Evolutionary conservation across 2,888 invertebrate genomes (phyloP), one percentile per base, ranked within the genome.

Genomic region (Punctoribates punctum): DNA sequence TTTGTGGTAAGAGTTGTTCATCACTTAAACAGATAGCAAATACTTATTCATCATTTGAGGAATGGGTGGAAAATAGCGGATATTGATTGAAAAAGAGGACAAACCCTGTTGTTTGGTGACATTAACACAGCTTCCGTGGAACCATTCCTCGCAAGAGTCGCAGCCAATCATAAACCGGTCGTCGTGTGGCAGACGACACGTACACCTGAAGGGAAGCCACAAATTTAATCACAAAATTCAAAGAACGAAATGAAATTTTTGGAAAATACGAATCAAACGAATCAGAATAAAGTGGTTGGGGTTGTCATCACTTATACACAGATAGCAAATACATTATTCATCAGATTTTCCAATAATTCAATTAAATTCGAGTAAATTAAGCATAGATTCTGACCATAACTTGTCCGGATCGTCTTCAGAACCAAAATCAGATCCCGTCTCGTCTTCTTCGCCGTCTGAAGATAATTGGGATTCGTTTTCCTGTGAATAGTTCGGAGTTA

Each of bases 161-260:
- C 97, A 97, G 84, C 94, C 94, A 81, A 96, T 96, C 96, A 97
- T 97, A 83, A 97, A 96, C 75, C 95, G 73, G 81, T 96, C 95
- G 82, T 95, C 94, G 83, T 96, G 96, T 0, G 96, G 96, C 83
- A 94, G 93, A 81, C 91, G 90, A 83, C 96, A 96, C 82, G 96
- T 91, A 84, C 96, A 96, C 73, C 76, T 76, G 57, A 57, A 57
- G n/a, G 4, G 13, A n/a, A 3, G 54, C 3, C n/a, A 73, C 48
- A 34, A 34, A 34, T 34, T 34, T 34, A 5, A 34, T 34, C n/a
- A n/a, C n/a, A 34, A 34, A 34, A 34, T 34, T 34, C 34, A 34
- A 34, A 34, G 34, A 34, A 34, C 8, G 3, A 34, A 34, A 34
- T 34, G 8, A 34, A 34, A 34, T 34, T 34, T 5, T 34, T 34